Base-by-base conservation (phyloP, 2,888 invertebrate species). In the Meghimatium bilineatum region DNA sequence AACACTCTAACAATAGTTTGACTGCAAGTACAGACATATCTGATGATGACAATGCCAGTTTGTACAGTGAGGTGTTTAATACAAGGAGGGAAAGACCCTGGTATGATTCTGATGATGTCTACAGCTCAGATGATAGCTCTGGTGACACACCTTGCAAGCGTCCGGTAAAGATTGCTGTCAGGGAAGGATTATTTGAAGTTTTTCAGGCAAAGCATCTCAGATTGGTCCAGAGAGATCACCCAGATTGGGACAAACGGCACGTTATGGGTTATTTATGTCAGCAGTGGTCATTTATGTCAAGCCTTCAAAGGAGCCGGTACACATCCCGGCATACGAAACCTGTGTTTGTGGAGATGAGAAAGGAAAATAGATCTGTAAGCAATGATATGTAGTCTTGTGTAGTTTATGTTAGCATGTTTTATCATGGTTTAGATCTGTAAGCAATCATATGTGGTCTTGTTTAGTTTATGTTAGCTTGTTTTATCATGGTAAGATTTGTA, bases 281-380 rank as follows among this genome's bases (percentile, higher is more conserved):
- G 80, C 90, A 92, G 83, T 93, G 93, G 93, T 88, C 88, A 77
- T 86, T 90, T 85, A 90, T 92, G 91, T 89, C 88, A 60, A 88
- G 89, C 29, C 90, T 91, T 75, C 90, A 92, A 86, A 91, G 90
- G 78, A 86, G 90, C 0, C 84, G 91, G 60, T 92, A 91, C 86
- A 90, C 89, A 82, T 88, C 89, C 66, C 88, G 81, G 32, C 38
- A 74, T 56, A 36, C 38, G 74, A 72, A 81, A 38, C 74, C 74
- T 32, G 32, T 63, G 17, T 74, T 38, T 49, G 44, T 72, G 32
- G 81, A 74, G 23, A 29, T 38, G 23, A 38, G 29, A n/a, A 67
- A 63, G 29, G 29, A n/a, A 34, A 80, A 26, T 14, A 69, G 32
- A 80, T 34, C 52, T 34, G 80, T 80, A 52, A 71, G 69, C 29